A percentile compares a stretch with the other conserved stretches of the same genome.
Conservation (phyloP, 2,797 vertebrate species). For the Micrastur ruficollis region DNA sequence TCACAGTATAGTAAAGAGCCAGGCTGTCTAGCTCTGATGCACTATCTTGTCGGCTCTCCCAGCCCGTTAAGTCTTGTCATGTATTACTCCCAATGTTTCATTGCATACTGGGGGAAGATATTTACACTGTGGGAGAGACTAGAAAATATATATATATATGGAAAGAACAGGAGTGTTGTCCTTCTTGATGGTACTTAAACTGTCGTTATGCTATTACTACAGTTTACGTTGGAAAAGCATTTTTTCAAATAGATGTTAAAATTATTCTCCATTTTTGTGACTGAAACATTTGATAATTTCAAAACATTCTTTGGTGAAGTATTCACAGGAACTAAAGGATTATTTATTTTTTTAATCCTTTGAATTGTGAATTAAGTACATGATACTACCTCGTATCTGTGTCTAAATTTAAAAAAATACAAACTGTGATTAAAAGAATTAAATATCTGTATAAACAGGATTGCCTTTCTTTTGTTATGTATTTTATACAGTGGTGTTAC, state of each 20-base stretch:
- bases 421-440: background rate
- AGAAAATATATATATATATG: background rate
- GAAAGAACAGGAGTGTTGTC: background rate
- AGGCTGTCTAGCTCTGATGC: background rate
- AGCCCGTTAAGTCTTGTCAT: background rate
- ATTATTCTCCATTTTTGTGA: background rate
- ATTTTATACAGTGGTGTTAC: background rate
- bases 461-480: background rate
- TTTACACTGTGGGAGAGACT: background rate
- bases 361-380: background rate
- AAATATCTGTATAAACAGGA: background rate
- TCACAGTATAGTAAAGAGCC: background rate
- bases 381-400: background rate
- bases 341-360: background rate
- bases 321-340: background rate
- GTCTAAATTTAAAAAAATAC: background rate
- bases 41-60: background rate
- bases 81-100: background rate
- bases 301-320: background rate
- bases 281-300: background rate
- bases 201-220: background rate
- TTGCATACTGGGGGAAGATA: background rate
- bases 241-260: background rate
- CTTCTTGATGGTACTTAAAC: background rate
- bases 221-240: background rate